Conservation (phyloP, 2,888 invertebrate genomes). For the Acrocyrtus sp. region DNA sequence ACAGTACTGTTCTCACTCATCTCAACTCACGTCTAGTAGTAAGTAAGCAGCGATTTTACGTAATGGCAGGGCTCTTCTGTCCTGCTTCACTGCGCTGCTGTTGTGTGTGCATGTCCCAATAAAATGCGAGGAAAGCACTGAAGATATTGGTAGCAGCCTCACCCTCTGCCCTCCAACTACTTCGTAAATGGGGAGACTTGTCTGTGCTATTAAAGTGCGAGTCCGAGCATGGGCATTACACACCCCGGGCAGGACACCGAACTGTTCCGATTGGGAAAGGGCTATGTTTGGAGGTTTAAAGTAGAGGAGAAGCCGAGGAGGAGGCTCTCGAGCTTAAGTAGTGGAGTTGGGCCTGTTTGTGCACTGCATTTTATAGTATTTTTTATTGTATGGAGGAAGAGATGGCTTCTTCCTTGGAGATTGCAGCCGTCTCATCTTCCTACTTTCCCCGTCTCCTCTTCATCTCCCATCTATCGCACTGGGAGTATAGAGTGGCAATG, state of each 20-base stretch:
- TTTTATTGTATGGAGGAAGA: no score
- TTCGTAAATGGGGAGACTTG: neutral
- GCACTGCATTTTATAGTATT: conserved; percentile 24
- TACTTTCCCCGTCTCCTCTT: conserved; percentile 9
- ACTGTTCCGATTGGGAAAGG: conserved; percentile 26
- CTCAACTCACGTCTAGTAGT: no score
- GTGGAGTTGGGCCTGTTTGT: neutral
- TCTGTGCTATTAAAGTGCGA: no score
- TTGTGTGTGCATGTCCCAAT: no score
- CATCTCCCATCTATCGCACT: neutral
- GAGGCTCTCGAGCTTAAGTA: neutral
- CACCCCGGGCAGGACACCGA: conserved; percentile 34
- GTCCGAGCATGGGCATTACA: conserved; percentile 52
- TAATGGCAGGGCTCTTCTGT: no score
- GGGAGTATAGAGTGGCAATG: conserved; percentile 10
- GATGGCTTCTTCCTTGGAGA: conserved; percentile 24
- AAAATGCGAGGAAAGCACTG: conserved; percentile 35
- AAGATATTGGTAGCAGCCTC: conserved; percentile 44
- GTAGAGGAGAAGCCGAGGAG: no score
- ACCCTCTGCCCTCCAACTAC: conserved; percentile 35
- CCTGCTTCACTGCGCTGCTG: no score
- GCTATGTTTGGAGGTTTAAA: no score
- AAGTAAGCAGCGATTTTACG: no score
- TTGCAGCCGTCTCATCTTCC: conserved; percentile 17
- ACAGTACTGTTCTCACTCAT: no score